Evolutionary conservation across 2,797 vertebrate species (phyloP), one percentile per base, ranked within the genome.

Genomic region (Zenarchopterus dispar): DNA sequence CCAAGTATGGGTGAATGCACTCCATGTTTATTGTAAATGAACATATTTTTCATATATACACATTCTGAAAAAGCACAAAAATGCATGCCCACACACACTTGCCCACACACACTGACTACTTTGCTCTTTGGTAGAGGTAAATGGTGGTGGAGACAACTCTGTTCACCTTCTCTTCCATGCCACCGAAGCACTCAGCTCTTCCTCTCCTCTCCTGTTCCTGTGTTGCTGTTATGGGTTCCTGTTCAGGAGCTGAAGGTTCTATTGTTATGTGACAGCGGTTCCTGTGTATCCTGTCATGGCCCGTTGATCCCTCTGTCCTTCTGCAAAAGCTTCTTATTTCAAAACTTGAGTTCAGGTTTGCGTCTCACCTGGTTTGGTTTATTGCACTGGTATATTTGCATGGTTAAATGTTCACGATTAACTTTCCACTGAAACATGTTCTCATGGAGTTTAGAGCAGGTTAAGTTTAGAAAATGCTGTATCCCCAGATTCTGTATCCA

Each of bases 161-260:
- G 13, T 28, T 76, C 80, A 81, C 67, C 54, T 56, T 13, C 78
- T 48, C 46, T 84, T 59, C 62, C 48, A n/a, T 52, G 56, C 74
- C 48, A 61, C 66, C 58, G 47, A 70, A 74, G 77, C 78, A 78
- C 74, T 87, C 77, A 77, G 52, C 65, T 73, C 53, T 56, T 70
- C 55, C 65, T 60, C 42, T 68, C 60, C 68, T 83, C 70, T 82
- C 63, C 59, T 24, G 73, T 88, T 88, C 75, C 89, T 88, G 84
- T 92, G 77, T 89, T 90, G 69, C 80, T 93, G 89, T 93, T 93
- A 80, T 90, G 87, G 88, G 85, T 92, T 91, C 86, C 89, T 89
- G 79, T 86, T 70, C 57, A 68, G 83, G 53, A 73, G 77, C 81
- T 75, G 63, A 66, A 75, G 80, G 71, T 70, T 75, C 85, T 80